Conservation (phyloP, 1,140 invertebrate genomes). For the Sminthurinus signatus region DNA sequence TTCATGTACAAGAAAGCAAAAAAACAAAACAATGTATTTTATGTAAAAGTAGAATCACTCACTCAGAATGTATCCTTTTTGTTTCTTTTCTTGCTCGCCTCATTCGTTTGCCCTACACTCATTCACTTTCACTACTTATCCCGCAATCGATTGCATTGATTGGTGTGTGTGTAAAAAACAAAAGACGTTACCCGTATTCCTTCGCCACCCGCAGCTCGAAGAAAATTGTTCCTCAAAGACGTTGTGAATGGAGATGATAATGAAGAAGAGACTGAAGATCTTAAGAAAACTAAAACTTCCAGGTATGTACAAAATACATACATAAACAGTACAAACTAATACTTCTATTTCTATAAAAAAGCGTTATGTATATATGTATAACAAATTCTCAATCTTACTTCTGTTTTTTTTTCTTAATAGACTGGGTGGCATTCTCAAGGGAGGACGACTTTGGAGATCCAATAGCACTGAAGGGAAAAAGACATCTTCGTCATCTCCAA, state of each 20-base stretch:
- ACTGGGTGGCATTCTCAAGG: conserved; percentile 40
- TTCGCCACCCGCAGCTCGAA: conserved; percentile 36
- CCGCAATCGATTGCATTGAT: neutral
- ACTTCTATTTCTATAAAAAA: too few relatives aligned
- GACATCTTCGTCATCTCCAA: conserved; percentile 20
- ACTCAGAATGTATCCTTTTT: conserved; percentile 5
- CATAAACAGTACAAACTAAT: too few relatives aligned
- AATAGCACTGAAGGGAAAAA: conserved; percentile 41
- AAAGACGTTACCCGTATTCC: conserved; percentile 38
- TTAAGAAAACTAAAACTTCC: conserved; percentile 31
- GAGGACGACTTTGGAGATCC: conserved; percentile 39
- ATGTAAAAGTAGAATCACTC: too few relatives aligned
- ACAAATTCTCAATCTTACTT: neutral
- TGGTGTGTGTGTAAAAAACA: neutral
- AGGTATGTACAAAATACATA: too few relatives aligned
- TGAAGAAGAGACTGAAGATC: conserved; percentile 35
- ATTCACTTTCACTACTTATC: too few relatives aligned
- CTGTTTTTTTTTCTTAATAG: conserved; percentile 17
- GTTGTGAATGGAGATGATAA: conserved; percentile 29
- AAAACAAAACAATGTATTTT: too few relatives aligned
- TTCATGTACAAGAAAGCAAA: too few relatives aligned
- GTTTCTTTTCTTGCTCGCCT: neutral
- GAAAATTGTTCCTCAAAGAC: conserved; percentile 39
- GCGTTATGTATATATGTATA: too few relatives aligned
- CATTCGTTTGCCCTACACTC: too few relatives aligned